Base-by-base conservation (phyloP, 2,797 vertebrate species). In the Lacerta viridis region DNA sequence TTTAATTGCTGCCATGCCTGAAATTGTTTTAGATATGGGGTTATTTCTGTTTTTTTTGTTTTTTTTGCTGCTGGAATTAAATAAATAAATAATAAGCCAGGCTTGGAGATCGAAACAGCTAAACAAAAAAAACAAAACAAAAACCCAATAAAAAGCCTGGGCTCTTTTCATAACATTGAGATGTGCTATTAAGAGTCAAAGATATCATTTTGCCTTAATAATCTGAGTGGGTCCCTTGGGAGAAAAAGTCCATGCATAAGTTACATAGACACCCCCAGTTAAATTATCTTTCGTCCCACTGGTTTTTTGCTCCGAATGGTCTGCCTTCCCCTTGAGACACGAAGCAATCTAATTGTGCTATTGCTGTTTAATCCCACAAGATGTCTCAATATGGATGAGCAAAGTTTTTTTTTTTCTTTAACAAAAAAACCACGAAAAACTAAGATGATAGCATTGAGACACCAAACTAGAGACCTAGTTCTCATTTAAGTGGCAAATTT, bases 321-420 rank as follows among this genome's bases (percentile, higher is more conserved):
- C 10, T 5, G 36, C 17, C 25, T 43, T 36, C 50, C 50, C 78
- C 69, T 36, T 41, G 72, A 29, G 50, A 66, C 11, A 20, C 23
- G 50, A 7, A 50, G 79, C 80, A 75, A 66, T 82, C 80, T 82
- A 87, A 76, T 88, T 83, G 72, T 83, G 59, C n/a, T 83, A 36
- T 68, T 77, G 61, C n/a, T 25, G 41, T 76, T 76, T 64, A 83
- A 75, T 83, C 59, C 80, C 86, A 33, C 80, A 50, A 36, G 72
- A 50, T 29, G 33, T 43, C 64, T 69, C 39, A 46, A 29, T 83
- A 43, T 29, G 72, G n/a, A 68, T 36, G 27, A 68, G 61, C 29
- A 66, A 72, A 66, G 29, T 5, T 43, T 5, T 77, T 66, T 66
- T 33, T 68, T 46, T 15, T 13, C 46, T 50, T 50, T 11, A 50